Evolutionary conservation across 1,140 invertebrate genomes (phyloP).

Genomic region (Hermatobates lingyangjiaoensis): DNA sequence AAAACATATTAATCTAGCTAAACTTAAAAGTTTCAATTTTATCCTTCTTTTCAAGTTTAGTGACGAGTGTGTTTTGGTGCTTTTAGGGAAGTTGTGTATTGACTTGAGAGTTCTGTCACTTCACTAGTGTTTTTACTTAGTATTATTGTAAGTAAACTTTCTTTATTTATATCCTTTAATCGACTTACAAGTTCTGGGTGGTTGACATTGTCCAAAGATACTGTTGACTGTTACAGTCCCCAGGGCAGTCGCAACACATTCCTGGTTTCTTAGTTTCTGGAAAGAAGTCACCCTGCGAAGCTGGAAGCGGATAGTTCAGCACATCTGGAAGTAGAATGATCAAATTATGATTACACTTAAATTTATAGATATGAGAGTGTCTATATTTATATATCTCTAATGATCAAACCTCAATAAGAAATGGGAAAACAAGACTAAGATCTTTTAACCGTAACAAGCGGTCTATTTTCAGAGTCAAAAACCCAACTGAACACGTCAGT

Average conservation of each 20-base stretch:
- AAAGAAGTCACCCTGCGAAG: conserved; percentile 9
- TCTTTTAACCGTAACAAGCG: no score
- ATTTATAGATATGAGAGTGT: no score
- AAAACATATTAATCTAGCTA: no score
- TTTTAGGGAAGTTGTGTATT: background rate
- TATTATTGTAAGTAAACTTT: background rate
- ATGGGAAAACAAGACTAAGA: no score
- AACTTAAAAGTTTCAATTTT: no score
- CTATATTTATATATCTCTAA: no score
- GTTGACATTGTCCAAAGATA: conserved; percentile 14
- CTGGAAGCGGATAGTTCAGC: conserved; percentile 16
- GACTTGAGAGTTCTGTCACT: background rate
- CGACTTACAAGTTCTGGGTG: background rate
- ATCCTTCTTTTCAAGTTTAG: background rate
- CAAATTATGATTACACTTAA: background rate
- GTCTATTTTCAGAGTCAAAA: no score
- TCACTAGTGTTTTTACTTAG: background rate
- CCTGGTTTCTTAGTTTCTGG: conserved; percentile 9
- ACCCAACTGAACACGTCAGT: no score
- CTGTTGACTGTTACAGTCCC: conserved; percentile 18
- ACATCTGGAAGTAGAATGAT: conserved; percentile 8
- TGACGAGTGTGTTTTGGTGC: background rate
- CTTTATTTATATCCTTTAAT: background rate
- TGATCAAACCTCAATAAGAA: no score
- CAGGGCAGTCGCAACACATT: conserved; percentile 16